Percentiles rank a stretch among this genome's conserved stretches.
These are phyloP conservation scores for Pteropus rufus DNA, from an alignment of 2,797 vertebrate species.

Conservation along the genomic window DNA sequence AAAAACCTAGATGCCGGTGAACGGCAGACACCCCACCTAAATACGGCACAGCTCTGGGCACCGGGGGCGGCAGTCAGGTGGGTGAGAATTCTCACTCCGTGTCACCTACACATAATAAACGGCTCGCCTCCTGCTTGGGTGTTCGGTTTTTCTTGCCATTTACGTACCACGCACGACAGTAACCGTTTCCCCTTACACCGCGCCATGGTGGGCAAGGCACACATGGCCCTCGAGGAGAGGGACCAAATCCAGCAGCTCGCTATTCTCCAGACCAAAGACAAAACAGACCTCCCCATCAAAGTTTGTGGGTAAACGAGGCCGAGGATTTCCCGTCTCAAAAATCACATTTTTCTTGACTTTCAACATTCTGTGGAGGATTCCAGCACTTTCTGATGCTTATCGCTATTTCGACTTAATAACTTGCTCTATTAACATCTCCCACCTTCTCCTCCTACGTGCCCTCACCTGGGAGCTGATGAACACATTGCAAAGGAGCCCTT, in stretches of 20 bases:
- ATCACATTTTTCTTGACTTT: background rate
- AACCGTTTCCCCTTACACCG: background rate
- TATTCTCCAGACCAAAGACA: background rate
- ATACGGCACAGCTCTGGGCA: background rate
- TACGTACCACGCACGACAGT: rapidly evolving
- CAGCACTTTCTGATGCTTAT: background rate
- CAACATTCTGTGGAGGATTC: background rate
- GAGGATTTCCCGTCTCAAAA: background rate
- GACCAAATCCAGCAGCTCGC: background rate
- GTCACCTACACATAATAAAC: background rate
- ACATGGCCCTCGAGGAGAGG: background rate
- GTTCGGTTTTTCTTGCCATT: background rate
- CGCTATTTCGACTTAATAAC: background rate
- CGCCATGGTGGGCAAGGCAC: background rate
- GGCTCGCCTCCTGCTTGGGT: background rate
- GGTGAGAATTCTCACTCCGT: background rate
- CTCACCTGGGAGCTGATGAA: too few relatives aligned
- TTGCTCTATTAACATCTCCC: background rate
- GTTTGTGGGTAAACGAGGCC: background rate
- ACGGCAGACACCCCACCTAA: background rate
- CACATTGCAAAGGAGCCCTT: background rate
- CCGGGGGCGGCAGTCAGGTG: background rate
- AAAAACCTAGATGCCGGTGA: background rate
- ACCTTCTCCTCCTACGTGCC: background rate
- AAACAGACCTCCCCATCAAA: background rate